Evolutionary conservation across 2,888 invertebrate genomes (phyloP).

Genomic region (Prosapia bicincta): DNA sequence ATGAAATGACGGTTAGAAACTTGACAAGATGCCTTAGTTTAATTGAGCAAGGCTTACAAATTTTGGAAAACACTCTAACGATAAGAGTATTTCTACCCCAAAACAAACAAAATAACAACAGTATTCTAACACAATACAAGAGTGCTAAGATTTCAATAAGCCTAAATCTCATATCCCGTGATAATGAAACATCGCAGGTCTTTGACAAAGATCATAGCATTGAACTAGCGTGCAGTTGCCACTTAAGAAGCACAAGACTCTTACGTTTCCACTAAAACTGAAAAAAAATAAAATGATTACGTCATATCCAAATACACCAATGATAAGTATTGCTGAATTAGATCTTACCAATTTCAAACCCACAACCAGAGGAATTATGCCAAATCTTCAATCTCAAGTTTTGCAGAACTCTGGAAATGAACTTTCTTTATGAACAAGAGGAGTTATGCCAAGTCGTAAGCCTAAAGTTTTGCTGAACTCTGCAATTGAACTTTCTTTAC

Average conservation of each 20-base stretch:
- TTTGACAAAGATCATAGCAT: constrained; percentile 13
- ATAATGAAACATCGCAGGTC: neutral
- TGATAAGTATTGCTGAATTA: constrained; percentile 31
- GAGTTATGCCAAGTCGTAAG: too few relatives aligned
- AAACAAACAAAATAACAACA: too few relatives aligned
- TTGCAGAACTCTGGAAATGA: neutral
- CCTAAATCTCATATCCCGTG: neutral
- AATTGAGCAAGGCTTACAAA: too few relatives aligned
- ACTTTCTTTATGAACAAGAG: too few relatives aligned
- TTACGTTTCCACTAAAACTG: neutral
- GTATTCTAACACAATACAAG: too few relatives aligned
- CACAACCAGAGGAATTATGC: constrained; percentile 14
- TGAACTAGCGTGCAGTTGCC: constrained; percentile 17
- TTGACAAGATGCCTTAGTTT: too few relatives aligned
- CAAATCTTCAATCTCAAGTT: constrained; percentile 14
- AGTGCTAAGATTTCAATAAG: too few relatives aligned
- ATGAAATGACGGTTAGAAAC: too few relatives aligned
- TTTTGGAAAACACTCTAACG: too few relatives aligned
- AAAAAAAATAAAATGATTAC: constrained; percentile 7
- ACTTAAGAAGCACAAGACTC: constrained; percentile 17
- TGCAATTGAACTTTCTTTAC: too few relatives aligned
- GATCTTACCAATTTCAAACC: constrained; percentile 14
- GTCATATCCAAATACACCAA: constrained; percentile 32
- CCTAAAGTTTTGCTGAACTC: too few relatives aligned
- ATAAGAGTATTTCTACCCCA: too few relatives aligned